Conservation (phyloP, 2,888 invertebrate species). For the Unio pictorum region DNA sequence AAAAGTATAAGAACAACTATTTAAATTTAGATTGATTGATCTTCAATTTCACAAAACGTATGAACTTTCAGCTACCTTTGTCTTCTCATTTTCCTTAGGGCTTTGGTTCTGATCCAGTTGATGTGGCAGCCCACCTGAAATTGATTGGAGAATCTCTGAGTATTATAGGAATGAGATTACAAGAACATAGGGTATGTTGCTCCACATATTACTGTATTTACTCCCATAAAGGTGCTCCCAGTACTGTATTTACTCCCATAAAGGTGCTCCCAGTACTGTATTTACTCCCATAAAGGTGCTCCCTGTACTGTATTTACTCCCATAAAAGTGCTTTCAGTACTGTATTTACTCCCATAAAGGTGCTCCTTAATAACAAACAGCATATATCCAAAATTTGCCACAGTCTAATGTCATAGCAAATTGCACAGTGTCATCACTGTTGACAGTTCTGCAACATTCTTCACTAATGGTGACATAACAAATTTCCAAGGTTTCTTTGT, state of each 20-base stretch:
- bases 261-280: no score
- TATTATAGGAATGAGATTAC: slow-evolving; percentile 92
- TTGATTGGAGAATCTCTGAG: slow-evolving; percentile 93
- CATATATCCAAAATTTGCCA: background rate
- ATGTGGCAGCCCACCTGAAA: slow-evolving; percentile 93
- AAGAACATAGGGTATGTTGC: slow-evolving; percentile 85
- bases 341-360: background rate
- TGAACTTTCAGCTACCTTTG: no score
- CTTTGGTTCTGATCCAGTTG: slow-evolving; percentile 74
- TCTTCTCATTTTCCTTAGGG: slow-evolving; percentile 35
- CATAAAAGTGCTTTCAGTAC: background rate
- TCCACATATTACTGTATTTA: background rate
- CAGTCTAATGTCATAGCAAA: background rate
- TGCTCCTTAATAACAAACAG: no score
- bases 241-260: background rate
- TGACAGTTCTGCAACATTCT: no score
- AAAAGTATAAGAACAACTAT: no score
- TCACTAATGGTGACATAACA: no score
- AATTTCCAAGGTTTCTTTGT: no score
- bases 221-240: background rate
- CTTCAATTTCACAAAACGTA: no score
- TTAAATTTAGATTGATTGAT: no score
- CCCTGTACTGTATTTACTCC: background rate
- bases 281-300: background rate
- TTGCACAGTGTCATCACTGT: background rate